Percentiles rank a stretch among this genome's conserved stretches.
Evolutionary conservation across 2,113 vertebrate genomes (phyloP).

Genomic region (Microtus ochrogaster): DNA sequence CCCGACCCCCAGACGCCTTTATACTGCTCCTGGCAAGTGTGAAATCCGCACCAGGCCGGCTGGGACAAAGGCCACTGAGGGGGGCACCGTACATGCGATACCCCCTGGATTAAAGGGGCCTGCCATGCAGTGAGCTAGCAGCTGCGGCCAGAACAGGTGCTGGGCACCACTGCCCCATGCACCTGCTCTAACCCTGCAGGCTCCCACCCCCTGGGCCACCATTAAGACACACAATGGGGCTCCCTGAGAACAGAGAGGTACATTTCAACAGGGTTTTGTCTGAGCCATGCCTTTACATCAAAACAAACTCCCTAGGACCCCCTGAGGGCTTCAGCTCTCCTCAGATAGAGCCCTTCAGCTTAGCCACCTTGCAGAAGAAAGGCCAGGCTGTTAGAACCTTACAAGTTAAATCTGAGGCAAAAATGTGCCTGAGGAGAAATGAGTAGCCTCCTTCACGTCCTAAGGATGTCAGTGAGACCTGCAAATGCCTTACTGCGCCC

Average conservation of each 20-base stretch:
- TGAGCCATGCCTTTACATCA: constrained; percentile 11
- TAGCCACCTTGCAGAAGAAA: background rate
- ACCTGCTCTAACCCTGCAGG: constrained; percentile 82
- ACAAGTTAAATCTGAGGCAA: background rate
- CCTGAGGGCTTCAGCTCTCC: background rate
- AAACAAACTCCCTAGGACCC: constrained; percentile 48
- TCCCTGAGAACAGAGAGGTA: constrained; percentile 30
- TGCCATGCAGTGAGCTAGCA: constrained; percentile 68
- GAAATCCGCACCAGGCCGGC: constrained; percentile 89
- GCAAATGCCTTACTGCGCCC: background rate
- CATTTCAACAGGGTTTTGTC: constrained; percentile 50
- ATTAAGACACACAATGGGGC: constrained; percentile 79
- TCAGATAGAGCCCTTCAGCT: background rate
- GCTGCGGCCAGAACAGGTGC: constrained; percentile 87
- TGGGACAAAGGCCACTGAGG: constrained; percentile 85
- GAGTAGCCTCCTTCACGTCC: rapidly evolving
- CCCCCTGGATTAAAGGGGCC: constrained; percentile 77
- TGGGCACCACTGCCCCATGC: constrained; percentile 71
- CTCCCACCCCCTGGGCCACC: constrained; percentile 65
- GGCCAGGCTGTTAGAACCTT: background rate
- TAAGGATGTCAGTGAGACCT: background rate
- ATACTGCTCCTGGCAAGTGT: constrained; percentile 85
- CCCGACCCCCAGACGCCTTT: constrained; percentile 81
- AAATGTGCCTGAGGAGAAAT: background rate
- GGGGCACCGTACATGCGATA: constrained; percentile 85